Evolutionary conservation across 2,797 vertebrate genomes (phyloP).

Genomic region (Rhynchotus rufescens): DNA sequence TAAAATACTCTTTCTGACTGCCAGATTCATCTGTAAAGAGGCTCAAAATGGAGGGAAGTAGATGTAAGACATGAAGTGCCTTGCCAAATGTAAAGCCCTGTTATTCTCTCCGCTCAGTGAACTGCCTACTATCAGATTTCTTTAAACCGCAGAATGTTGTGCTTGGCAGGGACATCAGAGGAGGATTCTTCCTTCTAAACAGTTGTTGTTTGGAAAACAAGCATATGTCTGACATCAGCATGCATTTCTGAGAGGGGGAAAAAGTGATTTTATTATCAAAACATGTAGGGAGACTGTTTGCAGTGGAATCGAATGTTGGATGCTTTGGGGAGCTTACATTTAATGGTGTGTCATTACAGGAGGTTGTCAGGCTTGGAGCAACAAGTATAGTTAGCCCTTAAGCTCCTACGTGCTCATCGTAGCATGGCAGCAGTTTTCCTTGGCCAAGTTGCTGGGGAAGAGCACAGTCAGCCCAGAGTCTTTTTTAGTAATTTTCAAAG

Average conservation of each 20-base stretch:
- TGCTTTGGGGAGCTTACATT: conserved; percentile 40
- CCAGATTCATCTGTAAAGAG: neutral
- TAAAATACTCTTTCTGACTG: neutral
- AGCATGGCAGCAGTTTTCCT: neutral
- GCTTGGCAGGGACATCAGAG: conserved; percentile 76
- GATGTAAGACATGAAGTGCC: neutral
- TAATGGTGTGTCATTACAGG: conserved; percentile 1
- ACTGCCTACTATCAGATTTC: conserved; percentile 52
- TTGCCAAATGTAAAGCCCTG: conserved; percentile 1
- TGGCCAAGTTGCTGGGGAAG: neutral
- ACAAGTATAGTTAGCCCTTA: neutral
- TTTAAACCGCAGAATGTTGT: conserved; percentile 65
- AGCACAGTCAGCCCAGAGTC: neutral
- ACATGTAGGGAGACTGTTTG: conserved; percentile 42
- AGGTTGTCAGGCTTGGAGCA: conserved; percentile 21
- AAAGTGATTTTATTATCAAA: conserved; percentile 69
- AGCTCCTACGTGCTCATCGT: conserved; percentile 10
- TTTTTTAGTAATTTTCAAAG: neutral
- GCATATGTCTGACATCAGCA: conserved; percentile 76
- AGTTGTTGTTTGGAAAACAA: conserved; percentile 81
- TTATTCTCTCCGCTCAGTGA: conserved; percentile 18
- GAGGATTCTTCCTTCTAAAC: conserved; percentile 68
- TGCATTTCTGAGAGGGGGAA: conserved; percentile 49
- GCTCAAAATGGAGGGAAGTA: conserved; percentile 3
- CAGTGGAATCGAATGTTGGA: conserved; percentile 58